A percentile compares a stretch with the other conserved stretches of the same genome.
Conservation (phyloP, 2,113 vertebrate species). For the Corapipo altera region DNA sequence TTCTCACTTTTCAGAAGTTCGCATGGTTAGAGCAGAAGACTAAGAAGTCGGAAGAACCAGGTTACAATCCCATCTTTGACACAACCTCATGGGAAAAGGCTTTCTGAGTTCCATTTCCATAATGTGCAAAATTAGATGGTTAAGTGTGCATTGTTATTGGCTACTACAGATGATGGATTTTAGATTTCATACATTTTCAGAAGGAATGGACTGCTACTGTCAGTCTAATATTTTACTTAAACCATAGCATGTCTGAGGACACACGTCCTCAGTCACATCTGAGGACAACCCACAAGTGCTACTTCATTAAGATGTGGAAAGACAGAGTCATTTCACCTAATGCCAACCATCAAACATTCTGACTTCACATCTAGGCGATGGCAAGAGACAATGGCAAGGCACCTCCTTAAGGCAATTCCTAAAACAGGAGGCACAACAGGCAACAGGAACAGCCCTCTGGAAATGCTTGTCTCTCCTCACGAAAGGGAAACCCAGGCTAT, state of each 20-base stretch:
- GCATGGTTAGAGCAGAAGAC: neutral
- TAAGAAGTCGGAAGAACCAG: neutral
- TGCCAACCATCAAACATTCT: neutral
- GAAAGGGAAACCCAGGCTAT: neutral
- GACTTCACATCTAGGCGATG: accelerated
- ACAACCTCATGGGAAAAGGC: neutral
- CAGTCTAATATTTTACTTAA: neutral
- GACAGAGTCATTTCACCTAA: neutral
- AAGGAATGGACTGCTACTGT: neutral
- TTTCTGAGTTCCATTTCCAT: neutral
- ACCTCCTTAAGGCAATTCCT: neutral
- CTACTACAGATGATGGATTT: neutral
- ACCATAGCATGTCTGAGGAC: neutral
- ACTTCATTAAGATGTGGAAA: neutral
- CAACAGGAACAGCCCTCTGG: neutral
- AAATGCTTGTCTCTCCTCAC: too few species aligned
- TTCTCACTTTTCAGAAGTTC: neutral
- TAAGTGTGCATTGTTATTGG: neutral
- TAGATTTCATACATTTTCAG: accelerated
- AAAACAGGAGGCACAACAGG: neutral
- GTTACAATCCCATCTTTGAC: neutral
- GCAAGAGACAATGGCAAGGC: neutral
- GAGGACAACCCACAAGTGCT: neutral
- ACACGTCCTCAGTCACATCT: neutral
- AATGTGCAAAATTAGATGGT: neutral